Conservation (phyloP, 2,888 invertebrate species). For the Himalopsyche tibetana region DNA sequence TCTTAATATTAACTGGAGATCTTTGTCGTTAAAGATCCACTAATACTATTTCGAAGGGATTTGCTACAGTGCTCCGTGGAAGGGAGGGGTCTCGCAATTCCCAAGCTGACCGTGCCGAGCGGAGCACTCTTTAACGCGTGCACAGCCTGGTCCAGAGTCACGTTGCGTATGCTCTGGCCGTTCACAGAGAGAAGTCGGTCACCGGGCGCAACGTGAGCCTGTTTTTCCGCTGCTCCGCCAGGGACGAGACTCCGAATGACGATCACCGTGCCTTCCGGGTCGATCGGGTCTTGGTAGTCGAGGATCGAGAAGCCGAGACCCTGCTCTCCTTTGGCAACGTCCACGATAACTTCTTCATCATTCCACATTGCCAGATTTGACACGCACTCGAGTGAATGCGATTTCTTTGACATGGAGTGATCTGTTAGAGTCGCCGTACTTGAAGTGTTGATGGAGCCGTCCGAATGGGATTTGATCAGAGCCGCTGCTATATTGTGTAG, state of each 20-base stretch:
- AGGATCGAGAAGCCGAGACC: conserved; percentile 99
- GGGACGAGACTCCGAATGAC: conserved; percentile 98
- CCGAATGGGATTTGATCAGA: conserved; percentile 95
- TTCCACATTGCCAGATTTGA: conserved; percentile 98
- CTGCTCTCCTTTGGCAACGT: conserved; percentile 94
- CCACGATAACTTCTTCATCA: conserved; percentile 93
- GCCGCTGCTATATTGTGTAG: conserved; percentile 85
- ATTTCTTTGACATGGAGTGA: conserved; percentile 82
- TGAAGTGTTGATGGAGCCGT: conserved; percentile 92
- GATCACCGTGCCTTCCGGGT: conserved; percentile 96
- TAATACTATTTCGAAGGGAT: conserved; percentile 60
- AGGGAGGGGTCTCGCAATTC: conserved; percentile 91
- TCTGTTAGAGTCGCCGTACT: conserved; percentile 88
- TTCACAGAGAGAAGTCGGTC: conserved; percentile 96
- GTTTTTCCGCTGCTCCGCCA: conserved; percentile 97
- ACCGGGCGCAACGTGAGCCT: conserved; percentile 96
- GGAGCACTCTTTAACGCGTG: conserved; percentile 96
- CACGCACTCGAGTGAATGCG: conserved; percentile 95
- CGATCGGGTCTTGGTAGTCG: conserved; percentile 98
- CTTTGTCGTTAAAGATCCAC: conserved; percentile 60
- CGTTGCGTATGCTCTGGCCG: conserved; percentile 91
- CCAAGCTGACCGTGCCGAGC: conserved; percentile 91
- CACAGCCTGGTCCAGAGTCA: conserved; percentile 95
- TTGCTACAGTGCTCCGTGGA: conserved; percentile 67
- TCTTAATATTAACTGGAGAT: conserved; percentile 63